Percentiles rank a stretch among this genome's conserved stretches.
Evolutionary conservation across 2,888 invertebrate species (phyloP).

Genomic region (Eudemis profundana): DNA sequence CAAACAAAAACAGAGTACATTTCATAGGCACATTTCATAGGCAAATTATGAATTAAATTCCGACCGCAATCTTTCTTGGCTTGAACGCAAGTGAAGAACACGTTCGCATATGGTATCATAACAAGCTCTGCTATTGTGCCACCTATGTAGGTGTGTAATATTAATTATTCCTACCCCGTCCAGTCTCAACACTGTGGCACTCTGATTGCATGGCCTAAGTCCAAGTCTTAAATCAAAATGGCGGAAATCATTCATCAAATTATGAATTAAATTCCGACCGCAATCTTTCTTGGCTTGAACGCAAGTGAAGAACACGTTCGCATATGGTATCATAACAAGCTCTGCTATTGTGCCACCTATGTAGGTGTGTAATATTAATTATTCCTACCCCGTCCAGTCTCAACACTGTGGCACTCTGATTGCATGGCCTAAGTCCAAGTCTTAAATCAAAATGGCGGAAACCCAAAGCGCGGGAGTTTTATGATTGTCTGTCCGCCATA

Average conservation of each 20-base stretch:
- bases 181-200: constrained; percentile 47
- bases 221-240: constrained; percentile 79
- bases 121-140: constrained; percentile 30
- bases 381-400: constrained; percentile 20
- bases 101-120: constrained; percentile 20
- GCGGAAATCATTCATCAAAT: constrained; percentile 60
- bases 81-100: constrained; percentile 3
- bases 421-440: constrained; percentile 73
- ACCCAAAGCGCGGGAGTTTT: constrained; percentile 69
- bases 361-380: constrained; percentile 29
- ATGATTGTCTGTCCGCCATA: constrained; percentile 61
- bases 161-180: constrained; percentile 29
- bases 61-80: constrained; percentile 43
- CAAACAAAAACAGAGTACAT: no score
- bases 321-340: constrained; percentile 26
- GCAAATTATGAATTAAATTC: constrained; percentile 42
- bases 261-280: constrained; percentile 41
- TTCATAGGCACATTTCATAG: no score
- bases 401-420: constrained; percentile 49
- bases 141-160: constrained; percentile 19
- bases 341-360: constrained; percentile 28
- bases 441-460: constrained; percentile 77
- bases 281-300: constrained; percentile 37
- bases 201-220: constrained; percentile 63
- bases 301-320: constrained; percentile 7